Evolutionary conservation across 2,797 vertebrate species (phyloP), one percentile per base, ranked within the genome.

Genomic region (Acrocephalus scirpaceus): DNA sequence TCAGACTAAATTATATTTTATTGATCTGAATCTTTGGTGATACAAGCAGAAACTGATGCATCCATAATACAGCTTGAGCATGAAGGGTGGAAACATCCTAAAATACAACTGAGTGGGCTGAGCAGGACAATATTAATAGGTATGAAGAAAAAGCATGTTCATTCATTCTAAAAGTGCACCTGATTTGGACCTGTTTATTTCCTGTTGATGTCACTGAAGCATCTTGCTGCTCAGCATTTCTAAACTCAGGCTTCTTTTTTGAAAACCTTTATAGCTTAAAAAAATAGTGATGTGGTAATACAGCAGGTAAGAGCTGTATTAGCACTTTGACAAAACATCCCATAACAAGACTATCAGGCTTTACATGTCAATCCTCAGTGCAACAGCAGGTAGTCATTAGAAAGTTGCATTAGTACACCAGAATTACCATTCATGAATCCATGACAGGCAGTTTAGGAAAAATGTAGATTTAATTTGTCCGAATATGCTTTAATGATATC

Each of bases 321-420:
- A 78, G 67, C 79, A 58, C 67, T 84, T 81, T 66, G 56, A 76
- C n/a, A 76, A 81, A 91, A 79, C 57, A 76, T 15, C 23, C 50
- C 47, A 10, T 60, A 92, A 94, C 87, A 86, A 82, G 96, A 87
- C 67, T 82, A 65, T 95, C 93, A 95, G 64, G 94, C 88, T 95
- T 74, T 85, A 47, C 80, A 44, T 20, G 88, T 93, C 91, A 96
- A 50, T 94, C 91, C 48, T 90, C 93, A 74, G 60, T 47, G 57
- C 34, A 20, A 48, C 42, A 85, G 34, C 22, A 87, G 25, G 64
- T 89, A 94, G 77, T 96, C 86, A 95, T 95, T 93, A 93, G 50
- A 82, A 86, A 76, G 64, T 61, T 94, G 77, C 30, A 4, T 84
- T 84, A 73, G 70, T 73, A 61, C 40, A 70, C 51, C 16, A 53